Base-by-base conservation (phyloP, 2,113 vertebrate species). In the Phodopus roborovskii region DNA sequence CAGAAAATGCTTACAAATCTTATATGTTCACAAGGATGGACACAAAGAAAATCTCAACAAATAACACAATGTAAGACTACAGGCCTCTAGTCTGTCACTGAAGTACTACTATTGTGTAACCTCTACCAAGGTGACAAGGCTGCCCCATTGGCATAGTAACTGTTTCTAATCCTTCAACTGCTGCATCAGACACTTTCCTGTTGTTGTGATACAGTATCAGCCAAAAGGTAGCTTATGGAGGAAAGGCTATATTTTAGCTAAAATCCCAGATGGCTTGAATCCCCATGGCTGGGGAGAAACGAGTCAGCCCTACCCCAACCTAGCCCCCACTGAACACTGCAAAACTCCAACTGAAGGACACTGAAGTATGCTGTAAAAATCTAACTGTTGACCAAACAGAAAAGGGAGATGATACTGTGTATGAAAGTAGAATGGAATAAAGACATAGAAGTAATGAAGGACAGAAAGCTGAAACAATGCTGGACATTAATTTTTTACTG, bases 41-140 rank as follows among this genome's bases (percentile, higher is more conserved):
- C 10, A 75, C 48, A 88, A 81, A 62, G 62, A 53, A 88, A 85
- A 84, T 75, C 3, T 48, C 26, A 48, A 48, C n/a, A 50, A 56
- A 82, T 60, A 33, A 70, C 68, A 88, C 93, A 84, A 66, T 56
- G 30, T 68, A 36, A 95, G 95, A 75, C 42, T 42, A 39, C 20
- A 73, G 26, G 22, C n/a, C 7, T 39, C 8, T 48, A 24, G 13
- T 66, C n/a, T 45, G 4, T 17, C 3, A 85, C 50, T 77, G 71
- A 93, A 89, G 77, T 7, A 30, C 50, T 8, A 30, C 42, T 6
- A 30, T 33, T 66, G 62, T 22, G 22, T 83, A 73, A 73, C 33
- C 0, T 42, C n/a, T 50, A 42, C 5, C 26, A 71, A 90, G 24
- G 30, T 82, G 56, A 71, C 39, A 24, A 39, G 64, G 75, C 30